Conservation (phyloP, 2,888 invertebrate genomes). For the Drosophila fulvimacula region DNA sequence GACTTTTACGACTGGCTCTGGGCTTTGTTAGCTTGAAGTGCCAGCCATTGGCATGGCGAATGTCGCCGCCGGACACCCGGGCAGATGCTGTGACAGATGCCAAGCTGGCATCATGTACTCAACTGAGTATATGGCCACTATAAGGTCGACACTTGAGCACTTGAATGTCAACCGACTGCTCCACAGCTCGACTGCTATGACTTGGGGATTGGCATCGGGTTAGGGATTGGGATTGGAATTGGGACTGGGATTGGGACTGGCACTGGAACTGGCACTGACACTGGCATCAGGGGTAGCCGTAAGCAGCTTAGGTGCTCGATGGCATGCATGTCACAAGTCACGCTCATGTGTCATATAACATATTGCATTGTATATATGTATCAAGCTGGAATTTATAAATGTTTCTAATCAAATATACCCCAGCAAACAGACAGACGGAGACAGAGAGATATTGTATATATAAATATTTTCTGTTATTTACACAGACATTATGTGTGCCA, state of each 20-base stretch:
- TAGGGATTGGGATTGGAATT: background rate
- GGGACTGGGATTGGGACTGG: background rate
- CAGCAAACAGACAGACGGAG: conserved; percentile 40
- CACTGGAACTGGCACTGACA: background rate
- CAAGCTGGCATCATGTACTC: conserved; percentile 54
- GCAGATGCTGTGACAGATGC: conserved; percentile 55
- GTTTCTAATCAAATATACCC: conserved; percentile 69
- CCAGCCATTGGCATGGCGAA: conserved; percentile 12
- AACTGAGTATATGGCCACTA: conserved; percentile 53
- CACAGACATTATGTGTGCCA: conserved; percentile 19
- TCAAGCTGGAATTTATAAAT: conserved; percentile 48
- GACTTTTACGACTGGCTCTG: background rate
- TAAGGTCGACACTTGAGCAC: conserved; percentile 53
- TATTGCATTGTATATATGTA: conserved; percentile 6
- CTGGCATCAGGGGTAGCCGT: background rate
- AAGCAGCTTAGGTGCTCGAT: conserved; percentile 44
- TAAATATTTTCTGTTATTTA: conserved; percentile 37
- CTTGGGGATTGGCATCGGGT: background rate
- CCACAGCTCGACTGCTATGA: conserved; percentile 19
- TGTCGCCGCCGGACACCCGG: conserved; percentile 4
- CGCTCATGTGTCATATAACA: conserved; percentile 43
- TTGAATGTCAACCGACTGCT: conserved; percentile 25
- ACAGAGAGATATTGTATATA: conserved; percentile 18
- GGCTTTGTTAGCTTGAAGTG: conserved; percentile 17
- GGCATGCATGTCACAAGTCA: conserved; percentile 35